Evolutionary conservation across 1,140 invertebrate species (phyloP).

Genomic region (Andricus grossulariae): DNA sequence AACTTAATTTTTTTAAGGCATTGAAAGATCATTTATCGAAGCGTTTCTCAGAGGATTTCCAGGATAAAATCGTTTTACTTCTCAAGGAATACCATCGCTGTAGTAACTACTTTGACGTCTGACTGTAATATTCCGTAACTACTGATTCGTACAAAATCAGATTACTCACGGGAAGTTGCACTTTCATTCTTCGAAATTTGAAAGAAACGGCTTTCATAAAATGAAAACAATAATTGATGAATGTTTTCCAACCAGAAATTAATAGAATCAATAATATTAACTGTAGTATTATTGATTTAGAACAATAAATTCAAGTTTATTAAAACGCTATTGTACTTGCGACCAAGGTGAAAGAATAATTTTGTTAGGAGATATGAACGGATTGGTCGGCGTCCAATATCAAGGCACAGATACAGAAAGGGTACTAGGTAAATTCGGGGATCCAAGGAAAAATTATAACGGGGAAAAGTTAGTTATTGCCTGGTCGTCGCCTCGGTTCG

Average conservation of each 20-base stretch:
- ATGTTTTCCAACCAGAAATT: background rate
- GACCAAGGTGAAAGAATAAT: no score
- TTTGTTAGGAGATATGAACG: no score
- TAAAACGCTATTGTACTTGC: no score
- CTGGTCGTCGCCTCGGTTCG: no score
- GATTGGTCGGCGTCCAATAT: no score
- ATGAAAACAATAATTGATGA: background rate
- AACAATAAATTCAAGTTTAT: no score
- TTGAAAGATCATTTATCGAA: slow-evolving; percentile 7
- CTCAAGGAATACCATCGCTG: slow-evolving; percentile 4
- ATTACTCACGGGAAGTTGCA: slow-evolving; percentile 24
- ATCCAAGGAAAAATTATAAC: no score
- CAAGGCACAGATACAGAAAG: no score
- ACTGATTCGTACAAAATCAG: slow-evolving; percentile 23
- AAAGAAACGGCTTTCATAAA: background rate
- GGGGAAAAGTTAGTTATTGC: no score
- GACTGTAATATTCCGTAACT: slow-evolving; percentile 28
- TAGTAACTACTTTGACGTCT: slow-evolving; percentile 26
- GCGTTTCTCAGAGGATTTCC: background rate
- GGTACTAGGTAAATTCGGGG: no score
- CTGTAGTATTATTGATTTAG: no score
- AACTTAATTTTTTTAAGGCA: background rate
- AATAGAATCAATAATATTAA: background rate
- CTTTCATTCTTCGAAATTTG: slow-evolving; percentile 7
- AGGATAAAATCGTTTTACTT: background rate